These are phyloP conservation scores for Myrmophylax atrothorax DNA, from an alignment of 2,113 vertebrate species.

Conservation along the genomic window DNA sequence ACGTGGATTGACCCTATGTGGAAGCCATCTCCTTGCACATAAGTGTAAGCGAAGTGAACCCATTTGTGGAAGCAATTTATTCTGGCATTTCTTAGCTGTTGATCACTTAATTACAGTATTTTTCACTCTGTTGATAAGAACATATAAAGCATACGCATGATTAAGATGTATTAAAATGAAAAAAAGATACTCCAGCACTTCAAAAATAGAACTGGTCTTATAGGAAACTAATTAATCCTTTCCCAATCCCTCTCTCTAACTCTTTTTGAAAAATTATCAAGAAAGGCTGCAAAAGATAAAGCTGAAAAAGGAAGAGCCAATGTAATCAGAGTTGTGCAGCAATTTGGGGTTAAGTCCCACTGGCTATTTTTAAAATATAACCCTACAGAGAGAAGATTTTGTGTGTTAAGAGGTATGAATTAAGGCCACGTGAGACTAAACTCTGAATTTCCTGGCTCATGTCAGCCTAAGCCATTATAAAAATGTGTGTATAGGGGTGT, in stretches of 20 bases:
- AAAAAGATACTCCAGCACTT: neutral
- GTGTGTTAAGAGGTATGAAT: conserved; percentile 12
- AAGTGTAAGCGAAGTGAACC: neutral
- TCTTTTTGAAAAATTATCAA: conserved; percentile 1
- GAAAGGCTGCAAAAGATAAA: conserved; percentile 7
- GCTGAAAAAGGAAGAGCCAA: neutral
- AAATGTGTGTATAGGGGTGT: neutral
- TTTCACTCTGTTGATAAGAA: neutral
- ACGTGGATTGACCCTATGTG: neutral
- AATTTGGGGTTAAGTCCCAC: neutral
- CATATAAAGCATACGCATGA: neutral
- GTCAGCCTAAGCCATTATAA: conserved; percentile 1
- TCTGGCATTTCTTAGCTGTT: neutral
- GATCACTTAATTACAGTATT: neutral
- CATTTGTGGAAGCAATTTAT: neutral
- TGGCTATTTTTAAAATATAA: neutral
- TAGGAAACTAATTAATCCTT: neutral
- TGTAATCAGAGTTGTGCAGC: neutral
- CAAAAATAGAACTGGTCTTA: neutral
- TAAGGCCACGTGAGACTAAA: neutral
- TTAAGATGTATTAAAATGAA: neutral
- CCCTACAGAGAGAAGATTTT: neutral
- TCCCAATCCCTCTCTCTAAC: neutral
- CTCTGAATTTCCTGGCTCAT: conserved; percentile 13
- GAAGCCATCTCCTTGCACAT: neutral